Percentiles rank a stretch among this genome's conserved stretches.
Conservation (phyloP, 2,797 vertebrate genomes). For the Falco concolor region DNA sequence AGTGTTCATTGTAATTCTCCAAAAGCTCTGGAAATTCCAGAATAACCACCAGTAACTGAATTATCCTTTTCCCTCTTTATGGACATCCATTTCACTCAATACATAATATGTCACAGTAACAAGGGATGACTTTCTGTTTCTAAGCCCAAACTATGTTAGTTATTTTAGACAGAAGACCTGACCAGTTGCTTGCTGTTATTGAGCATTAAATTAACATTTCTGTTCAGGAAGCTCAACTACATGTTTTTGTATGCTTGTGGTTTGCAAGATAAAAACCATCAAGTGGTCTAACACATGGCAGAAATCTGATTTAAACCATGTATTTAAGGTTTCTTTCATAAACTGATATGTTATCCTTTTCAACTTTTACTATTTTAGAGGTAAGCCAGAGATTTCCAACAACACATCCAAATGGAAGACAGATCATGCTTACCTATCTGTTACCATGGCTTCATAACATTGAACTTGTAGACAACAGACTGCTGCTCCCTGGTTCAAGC, state of each 20-base stretch:
- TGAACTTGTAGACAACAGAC: constrained; percentile 91
- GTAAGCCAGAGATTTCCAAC: constrained; percentile 95
- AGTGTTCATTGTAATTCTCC: not conserved
- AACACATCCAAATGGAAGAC: constrained; percentile 93
- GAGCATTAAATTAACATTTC: not conserved
- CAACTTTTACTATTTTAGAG: constrained; percentile 73
- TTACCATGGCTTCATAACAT: constrained; percentile 97
- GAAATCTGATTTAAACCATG: not conserved
- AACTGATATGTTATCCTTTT: not conserved
- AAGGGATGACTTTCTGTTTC: not conserved
- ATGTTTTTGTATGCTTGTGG: not conserved
- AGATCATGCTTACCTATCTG: constrained; percentile 97
- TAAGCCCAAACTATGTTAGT: not conserved
- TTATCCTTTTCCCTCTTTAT: not conserved
- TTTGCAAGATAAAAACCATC: not conserved
- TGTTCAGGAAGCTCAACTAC: not conserved
- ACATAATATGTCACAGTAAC: not conserved
- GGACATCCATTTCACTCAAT: not conserved
- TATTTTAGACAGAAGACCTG: not conserved
- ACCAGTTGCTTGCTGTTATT: not conserved
- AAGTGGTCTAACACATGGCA: not conserved
- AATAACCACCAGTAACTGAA: not conserved
- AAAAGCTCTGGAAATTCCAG: not conserved
- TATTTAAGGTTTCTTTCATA: not conserved
- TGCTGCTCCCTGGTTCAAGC: constrained; percentile 90